Conservation (phyloP, 2,113 vertebrate species). For the Bambusicola thoracicus region DNA sequence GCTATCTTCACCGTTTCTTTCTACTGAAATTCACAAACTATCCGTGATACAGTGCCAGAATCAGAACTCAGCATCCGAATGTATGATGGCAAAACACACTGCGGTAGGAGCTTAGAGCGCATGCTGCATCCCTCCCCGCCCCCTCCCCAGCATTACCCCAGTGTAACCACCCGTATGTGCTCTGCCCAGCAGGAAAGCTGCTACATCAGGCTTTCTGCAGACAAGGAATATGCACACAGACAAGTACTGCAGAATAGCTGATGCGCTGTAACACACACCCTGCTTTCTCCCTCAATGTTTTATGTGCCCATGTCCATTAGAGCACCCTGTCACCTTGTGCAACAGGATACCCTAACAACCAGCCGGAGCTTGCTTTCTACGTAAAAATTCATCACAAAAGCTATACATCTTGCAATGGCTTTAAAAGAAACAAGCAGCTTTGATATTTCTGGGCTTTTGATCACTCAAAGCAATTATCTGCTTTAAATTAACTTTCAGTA, state of each 20-base stretch:
- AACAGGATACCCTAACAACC: neutral
- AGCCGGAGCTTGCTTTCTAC: neutral
- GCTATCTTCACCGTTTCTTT: neutral
- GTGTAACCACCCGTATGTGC: neutral
- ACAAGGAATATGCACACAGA: rapidly evolving
- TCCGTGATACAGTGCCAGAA: neutral
- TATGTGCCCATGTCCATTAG: neutral
- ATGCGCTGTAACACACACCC: constrained; percentile 10
- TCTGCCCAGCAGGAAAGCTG: neutral
- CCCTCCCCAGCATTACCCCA: too few species aligned
- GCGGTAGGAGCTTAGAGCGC: neutral
- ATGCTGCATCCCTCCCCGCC: too few species aligned
- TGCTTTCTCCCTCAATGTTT: constrained; percentile 15
- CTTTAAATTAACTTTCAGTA: constrained; percentile 15
- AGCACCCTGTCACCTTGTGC: neutral
- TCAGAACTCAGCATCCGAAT: neutral
- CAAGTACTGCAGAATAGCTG: neutral
- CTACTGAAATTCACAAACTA: neutral
- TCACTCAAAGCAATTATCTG: neutral
- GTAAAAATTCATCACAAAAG: neutral
- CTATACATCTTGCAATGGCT: neutral
- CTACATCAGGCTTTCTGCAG: neutral
- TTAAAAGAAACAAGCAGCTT: neutral
- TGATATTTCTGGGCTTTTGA: constrained; percentile 15
- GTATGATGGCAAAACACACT: neutral